A percentile compares a stretch with the other conserved stretches of the same genome.
Conservation (phyloP, 2,113 vertebrate species). For the Pleuronectes platessa region DNA sequence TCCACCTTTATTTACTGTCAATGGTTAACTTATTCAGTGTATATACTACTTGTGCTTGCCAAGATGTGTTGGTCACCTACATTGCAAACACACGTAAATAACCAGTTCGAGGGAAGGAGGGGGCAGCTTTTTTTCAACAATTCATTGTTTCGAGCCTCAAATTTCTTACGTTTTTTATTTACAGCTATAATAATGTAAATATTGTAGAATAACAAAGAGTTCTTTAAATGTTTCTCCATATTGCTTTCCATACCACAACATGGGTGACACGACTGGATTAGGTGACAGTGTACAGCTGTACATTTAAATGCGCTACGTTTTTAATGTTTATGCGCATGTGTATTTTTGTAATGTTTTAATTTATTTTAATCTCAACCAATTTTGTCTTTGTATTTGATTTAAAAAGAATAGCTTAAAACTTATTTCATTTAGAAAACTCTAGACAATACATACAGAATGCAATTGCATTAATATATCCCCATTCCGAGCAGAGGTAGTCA, state of each 20-base stretch:
- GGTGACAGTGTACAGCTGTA: constrained; percentile 14
- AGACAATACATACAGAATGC: neutral
- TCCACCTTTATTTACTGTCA: no score
- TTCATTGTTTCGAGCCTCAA: constrained; percentile 3
- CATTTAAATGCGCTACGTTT: neutral
- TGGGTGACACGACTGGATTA: neutral
- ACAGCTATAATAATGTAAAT: constrained; percentile 51
- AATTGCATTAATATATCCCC: neutral
- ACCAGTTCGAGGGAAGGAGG: constrained; percentile 1
- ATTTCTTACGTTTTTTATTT: neutral
- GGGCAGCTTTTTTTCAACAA: constrained; percentile 4
- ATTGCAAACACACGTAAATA: neutral
- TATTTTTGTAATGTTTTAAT: neutral
- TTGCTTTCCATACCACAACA: neutral
- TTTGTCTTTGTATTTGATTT: neutral
- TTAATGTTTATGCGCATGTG: neutral
- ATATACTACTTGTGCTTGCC: no score
- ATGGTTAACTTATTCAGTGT: no score
- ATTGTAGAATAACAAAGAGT: constrained; percentile 21
- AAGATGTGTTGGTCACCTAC: no score
- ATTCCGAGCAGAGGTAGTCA: neutral
- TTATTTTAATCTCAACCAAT: neutral
- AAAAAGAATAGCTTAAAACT: neutral
- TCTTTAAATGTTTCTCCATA: neutral
- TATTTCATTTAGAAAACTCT: neutral